Conservation (phyloP, 2,888 invertebrate species). For the Chaitophorus viminalis region DNA sequence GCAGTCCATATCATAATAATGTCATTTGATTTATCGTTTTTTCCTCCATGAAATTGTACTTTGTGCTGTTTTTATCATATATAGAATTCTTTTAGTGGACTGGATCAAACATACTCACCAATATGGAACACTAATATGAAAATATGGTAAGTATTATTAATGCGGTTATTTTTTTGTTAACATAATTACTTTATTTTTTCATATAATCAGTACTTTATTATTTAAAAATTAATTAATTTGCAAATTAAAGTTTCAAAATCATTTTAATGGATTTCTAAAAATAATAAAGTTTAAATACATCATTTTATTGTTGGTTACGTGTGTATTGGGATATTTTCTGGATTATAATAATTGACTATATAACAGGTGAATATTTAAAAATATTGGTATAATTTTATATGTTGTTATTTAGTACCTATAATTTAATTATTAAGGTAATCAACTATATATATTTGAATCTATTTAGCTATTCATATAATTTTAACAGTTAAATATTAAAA, state of each 20-base stretch:
- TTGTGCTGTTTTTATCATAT: conserved; percentile 7
- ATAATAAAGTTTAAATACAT: neutral
- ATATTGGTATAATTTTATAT: neutral
- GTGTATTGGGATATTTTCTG: conserved; percentile 3
- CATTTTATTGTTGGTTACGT: conserved; percentile 4
- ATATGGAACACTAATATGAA: neutral
- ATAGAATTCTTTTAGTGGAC: conserved; percentile 7
- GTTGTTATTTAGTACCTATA: neutral
- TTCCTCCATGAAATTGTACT: conserved; percentile 43
- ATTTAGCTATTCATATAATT: neutral
- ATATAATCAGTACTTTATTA: neutral
- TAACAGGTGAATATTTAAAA: neutral
- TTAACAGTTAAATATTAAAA: neutral
- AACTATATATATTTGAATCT: neutral
- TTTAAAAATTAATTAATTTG: neutral
- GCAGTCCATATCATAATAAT: too few species aligned
- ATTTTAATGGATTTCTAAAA: neutral
- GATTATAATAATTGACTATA: neutral
- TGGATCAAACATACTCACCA: neutral
- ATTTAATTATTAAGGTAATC: neutral
- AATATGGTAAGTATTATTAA: neutral
- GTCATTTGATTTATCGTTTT: neutral
- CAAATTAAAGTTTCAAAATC: neutral
- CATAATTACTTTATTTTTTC: neutral
- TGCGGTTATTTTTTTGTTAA: too few species aligned